These are phyloP conservation scores for Eulacestoma nigropectus DNA, from an alignment of 2,113 vertebrate species.

Conservation along the genomic window DNA sequence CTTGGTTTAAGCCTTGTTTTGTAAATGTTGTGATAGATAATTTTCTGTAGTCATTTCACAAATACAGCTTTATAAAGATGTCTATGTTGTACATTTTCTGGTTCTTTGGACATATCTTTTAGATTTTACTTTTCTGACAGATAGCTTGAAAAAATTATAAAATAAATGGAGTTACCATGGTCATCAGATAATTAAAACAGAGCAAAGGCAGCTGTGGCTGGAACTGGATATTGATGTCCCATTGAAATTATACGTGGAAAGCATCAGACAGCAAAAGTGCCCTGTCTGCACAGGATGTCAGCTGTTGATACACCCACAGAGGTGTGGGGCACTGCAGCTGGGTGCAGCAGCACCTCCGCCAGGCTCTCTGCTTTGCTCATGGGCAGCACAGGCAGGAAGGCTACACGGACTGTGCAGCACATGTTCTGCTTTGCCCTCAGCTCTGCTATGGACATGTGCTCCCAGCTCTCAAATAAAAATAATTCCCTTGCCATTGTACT, in stretches of 20 bases:
- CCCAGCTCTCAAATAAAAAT: not conserved
- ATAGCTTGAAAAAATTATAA: not conserved
- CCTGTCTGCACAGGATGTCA: not conserved
- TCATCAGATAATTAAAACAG: not conserved
- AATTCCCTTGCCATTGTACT: not conserved
- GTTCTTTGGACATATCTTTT: not conserved
- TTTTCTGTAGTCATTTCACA: not conserved
- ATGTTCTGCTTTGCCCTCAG: not conserved
- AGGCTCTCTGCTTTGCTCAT: not conserved
- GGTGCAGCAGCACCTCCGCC: not conserved
- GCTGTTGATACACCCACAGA: not conserved
- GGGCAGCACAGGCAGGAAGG: not conserved
- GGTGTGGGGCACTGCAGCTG: not conserved
- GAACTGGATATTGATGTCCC: not conserved
- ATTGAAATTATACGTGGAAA: not conserved
- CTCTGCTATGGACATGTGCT: not conserved
- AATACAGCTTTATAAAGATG: not conserved
- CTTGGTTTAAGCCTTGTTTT: not conserved
- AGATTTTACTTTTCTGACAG: not conserved
- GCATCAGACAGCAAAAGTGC: not conserved
- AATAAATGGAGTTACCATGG: not conserved
- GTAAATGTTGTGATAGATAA: not conserved
- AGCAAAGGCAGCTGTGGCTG: not conserved
- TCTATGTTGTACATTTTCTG: not conserved
- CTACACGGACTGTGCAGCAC: accelerated